Base-by-base conservation (phyloP, 2,888 invertebrate species). In the Drosophila melanosoma region DNA sequence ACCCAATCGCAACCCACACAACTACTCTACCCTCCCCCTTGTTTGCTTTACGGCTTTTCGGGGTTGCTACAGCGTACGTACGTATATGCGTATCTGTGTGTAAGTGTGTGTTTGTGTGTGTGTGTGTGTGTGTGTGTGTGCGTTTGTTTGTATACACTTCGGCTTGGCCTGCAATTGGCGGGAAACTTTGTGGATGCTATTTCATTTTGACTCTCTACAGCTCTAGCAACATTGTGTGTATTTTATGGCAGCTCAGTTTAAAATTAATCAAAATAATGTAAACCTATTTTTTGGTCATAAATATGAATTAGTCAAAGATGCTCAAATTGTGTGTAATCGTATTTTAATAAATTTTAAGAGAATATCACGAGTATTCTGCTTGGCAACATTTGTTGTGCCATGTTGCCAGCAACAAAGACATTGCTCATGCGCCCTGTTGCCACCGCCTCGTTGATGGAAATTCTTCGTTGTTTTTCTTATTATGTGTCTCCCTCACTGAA, bases 81-180 rank as follows among this genome's bases (percentile, higher is more conserved):
- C 20, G 51, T 58, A 53, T 26, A 58, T 61, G 53, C 54, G 53
- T 58, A 45, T 62, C 29, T 38, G 15, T 58, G 33, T 38, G 15
- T 51, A 32, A 54, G 57, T 65, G 62, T 63, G 51, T 69, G 51
- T 52, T 10, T 52, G 58, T 68, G 45, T 59, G 64, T 74, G 59
- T 69, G 74, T 68, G 45, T 59, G 64, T 74, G 59, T 69, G 74
- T 79, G 71, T 80, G 89, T 74, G 59, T 69, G 76, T 63, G 59
- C 67, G 64, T 82, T 65, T 89, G 75, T 79, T 72, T 80, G 89
- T 90, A 62, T 79, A 76, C 79, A 79, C 84, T 85, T 89, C 85
- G 89, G 90, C 83, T 87, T 89, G 85, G 75, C 78, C 77, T 83
- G 83, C 83, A 90, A 86, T 90, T 90, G 90, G 90, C 91, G 91